Percentiles rank a stretch among this genome's conserved stretches.
Conservation (phyloP, 2,113 vertebrate species). For the Silurus asotus region DNA sequence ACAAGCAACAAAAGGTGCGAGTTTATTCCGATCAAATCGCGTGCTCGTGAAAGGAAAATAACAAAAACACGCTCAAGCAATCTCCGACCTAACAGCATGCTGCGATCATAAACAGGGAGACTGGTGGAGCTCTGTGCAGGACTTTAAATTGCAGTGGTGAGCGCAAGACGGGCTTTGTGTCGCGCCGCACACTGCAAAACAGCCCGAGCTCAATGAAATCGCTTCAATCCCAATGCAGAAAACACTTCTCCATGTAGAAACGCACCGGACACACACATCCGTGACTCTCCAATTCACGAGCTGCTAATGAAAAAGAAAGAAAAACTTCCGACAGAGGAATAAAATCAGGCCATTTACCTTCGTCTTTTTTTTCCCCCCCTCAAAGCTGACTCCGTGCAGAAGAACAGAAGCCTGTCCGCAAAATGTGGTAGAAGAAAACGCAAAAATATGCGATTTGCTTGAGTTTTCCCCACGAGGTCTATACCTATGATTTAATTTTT, state of each 20-base stretch:
- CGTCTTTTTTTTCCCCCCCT: neutral
- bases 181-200: conserved; percentile 27
- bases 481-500: conserved; percentile 66
- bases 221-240: neutral
- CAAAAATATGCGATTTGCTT: conserved; percentile 21
- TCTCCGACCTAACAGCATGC: neutral
- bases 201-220: neutral
- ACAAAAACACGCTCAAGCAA: too few species aligned
- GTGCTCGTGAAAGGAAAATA: neutral
- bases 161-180: conserved; percentile 43
- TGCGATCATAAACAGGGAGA: neutral
- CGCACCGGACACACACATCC: neutral
- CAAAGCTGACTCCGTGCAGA: conserved; percentile 37
- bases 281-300: too few species aligned
- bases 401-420: conserved; percentile 22
- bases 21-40: neutral
- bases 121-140: neutral
- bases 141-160: conserved; percentile 34
- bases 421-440: conserved; percentile 19
- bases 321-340: conserved; percentile 47
- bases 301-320: too few species aligned
- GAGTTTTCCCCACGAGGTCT: conserved; percentile 49
- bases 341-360: conserved; percentile 54
- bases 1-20: neutral
- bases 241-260: neutral